These are phyloP conservation scores for Phortica magna DNA, from an alignment of 2,888 invertebrate genomes.

Conservation along the genomic window DNA sequence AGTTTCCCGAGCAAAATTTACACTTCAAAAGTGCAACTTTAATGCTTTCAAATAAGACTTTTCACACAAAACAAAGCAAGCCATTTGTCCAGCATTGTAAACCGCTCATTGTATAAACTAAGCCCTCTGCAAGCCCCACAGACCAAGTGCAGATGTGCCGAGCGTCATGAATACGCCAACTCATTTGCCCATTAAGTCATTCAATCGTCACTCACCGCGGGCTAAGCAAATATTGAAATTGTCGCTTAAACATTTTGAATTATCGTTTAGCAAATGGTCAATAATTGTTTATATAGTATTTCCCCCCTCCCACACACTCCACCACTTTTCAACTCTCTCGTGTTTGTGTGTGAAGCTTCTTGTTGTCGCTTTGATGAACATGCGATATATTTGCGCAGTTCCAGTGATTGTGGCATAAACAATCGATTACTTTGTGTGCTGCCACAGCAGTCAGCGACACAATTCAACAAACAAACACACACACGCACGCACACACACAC, in stretches of 20 bases:
- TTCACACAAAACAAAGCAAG: not conserved
- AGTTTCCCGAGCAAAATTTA: too few relatives aligned
- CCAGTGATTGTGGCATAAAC: slow-evolving; percentile 59
- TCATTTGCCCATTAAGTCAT: not conserved
- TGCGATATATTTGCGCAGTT: slow-evolving; percentile 26
- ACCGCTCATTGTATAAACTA: too few relatives aligned
- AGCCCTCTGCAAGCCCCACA: too few relatives aligned
- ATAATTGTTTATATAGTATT: slow-evolving; percentile 47
- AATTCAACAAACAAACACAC: slow-evolving; percentile 37
- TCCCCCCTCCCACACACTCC: slow-evolving; percentile 32
- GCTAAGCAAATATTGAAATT: slow-evolving; percentile 57
- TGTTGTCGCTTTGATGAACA: slow-evolving; percentile 41
- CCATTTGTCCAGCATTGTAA: too few relatives aligned
- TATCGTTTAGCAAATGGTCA: slow-evolving; percentile 71
- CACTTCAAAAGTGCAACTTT: too few relatives aligned
- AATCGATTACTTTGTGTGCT: slow-evolving; percentile 69
- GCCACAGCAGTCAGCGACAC: slow-evolving; percentile 33
- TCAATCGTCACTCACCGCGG: slow-evolving; percentile 7
- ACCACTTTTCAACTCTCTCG: not conserved
- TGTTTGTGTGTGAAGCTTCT: not conserved
- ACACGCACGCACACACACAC: slow-evolving; percentile 45
- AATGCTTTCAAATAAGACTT: not conserved
- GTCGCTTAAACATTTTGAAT: slow-evolving; percentile 71
- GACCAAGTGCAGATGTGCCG: too few relatives aligned
- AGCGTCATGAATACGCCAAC: too few relatives aligned